Conservation (phyloP, 2,113 vertebrate genomes). For the Semnornis frantzii region DNA sequence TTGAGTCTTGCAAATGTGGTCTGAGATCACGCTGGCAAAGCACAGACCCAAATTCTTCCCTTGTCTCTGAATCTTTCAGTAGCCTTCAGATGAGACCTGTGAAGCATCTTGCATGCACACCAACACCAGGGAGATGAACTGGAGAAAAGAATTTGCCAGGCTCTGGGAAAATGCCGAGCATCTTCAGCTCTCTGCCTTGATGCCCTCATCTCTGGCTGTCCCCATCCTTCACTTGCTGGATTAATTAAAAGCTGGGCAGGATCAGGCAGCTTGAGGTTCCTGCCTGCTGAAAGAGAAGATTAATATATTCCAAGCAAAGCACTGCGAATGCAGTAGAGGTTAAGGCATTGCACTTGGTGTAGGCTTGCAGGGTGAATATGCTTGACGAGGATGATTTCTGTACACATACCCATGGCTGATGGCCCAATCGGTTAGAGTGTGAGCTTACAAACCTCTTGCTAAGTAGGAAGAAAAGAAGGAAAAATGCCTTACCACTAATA, state of each 20-base stretch:
- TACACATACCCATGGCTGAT: neutral
- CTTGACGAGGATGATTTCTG: neutral
- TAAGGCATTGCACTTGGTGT: neutral
- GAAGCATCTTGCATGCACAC: neutral
- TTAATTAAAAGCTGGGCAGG: neutral
- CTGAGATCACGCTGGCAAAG: constrained; percentile 18
- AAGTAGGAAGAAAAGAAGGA: neutral
- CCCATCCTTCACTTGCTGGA: neutral
- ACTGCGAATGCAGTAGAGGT: rapidly evolving
- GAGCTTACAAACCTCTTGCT: neutral
- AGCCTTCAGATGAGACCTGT: neutral
- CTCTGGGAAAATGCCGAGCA: neutral
- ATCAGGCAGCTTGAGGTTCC: neutral
- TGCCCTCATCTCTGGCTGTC: neutral
- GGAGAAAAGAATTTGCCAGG: neutral
- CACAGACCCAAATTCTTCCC: neutral
- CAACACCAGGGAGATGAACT: rapidly evolving
- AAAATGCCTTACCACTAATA: neutral
- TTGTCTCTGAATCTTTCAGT: neutral
- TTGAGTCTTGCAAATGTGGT: neutral
- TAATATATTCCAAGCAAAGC: rapidly evolving
- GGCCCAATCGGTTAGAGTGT: rapidly evolving
- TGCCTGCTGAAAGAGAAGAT: neutral
- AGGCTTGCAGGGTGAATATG: neutral
- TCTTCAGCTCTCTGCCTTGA: neutral